phyloP scores from a whole-genome alignment of 2,113 vertebrate genomes.

The human (Homo sapiens) region DNA sequence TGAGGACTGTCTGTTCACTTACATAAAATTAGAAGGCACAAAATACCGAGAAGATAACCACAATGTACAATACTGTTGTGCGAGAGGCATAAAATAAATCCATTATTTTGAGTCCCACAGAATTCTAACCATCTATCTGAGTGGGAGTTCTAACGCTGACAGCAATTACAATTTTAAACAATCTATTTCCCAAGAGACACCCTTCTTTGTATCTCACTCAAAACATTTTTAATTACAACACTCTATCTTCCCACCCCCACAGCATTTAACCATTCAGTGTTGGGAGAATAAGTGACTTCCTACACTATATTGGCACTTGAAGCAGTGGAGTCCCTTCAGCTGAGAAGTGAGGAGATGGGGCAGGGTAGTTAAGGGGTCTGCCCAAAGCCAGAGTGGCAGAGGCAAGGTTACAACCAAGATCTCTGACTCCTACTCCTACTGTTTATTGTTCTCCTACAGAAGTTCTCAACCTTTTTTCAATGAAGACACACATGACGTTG shows the following conservation, averaged over 20 bases:
- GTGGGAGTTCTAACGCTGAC: conserved; percentile 32
- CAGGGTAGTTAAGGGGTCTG: not conserved
- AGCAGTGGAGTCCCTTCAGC: not conserved
- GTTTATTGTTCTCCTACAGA: not conserved
- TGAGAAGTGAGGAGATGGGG: not conserved
- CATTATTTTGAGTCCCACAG: conserved; percentile 41
- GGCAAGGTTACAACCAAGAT: not conserved
- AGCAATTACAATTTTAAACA: conserved; percentile 45
- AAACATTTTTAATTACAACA: conserved; percentile 29
- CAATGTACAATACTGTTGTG: not conserved
- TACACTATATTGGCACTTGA: not conserved
- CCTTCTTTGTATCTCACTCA: not conserved
- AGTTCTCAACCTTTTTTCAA: not conserved
- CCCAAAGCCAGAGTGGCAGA: not conserved
- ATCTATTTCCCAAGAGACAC: conserved; percentile 45
- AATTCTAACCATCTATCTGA: conserved; percentile 54
- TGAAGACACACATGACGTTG: not conserved
- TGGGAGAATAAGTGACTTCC: not conserved
- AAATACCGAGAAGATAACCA: not conserved
- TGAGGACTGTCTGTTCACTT: conserved; percentile 39
- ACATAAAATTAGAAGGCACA: conserved; percentile 32
- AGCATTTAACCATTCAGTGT: not conserved
- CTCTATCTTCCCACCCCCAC: not conserved
- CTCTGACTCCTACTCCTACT: not conserved
- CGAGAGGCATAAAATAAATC: conserved; percentile 45